Percentiles rank a stretch among this genome's conserved stretches.
Conservation (phyloP, 35 echinoderm and acorn worm genomes). For the Heliocidaris erythrogramma region DNA sequence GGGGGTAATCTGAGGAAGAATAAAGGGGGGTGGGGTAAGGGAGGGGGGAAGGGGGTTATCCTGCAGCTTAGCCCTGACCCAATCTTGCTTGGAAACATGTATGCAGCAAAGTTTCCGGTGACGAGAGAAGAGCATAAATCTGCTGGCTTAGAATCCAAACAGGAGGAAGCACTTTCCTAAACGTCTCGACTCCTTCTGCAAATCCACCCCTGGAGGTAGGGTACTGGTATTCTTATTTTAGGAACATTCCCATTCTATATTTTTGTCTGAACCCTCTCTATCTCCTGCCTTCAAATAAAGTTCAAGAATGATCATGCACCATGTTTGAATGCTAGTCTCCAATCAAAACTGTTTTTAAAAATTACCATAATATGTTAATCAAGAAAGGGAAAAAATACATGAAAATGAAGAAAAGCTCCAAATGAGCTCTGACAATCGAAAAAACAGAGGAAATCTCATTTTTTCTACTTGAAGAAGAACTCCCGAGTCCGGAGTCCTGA, state of each 20-base stretch:
- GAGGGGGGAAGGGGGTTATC: neutral
- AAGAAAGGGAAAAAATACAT: no score
- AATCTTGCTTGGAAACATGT: conserved; percentile 21
- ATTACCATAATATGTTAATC: no score
- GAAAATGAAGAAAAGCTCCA: no score
- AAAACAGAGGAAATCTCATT: no score
- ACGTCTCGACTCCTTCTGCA: neutral
- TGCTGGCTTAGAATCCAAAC: conserved; percentile 22
- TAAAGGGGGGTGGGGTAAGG: neutral
- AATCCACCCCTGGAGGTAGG: neutral
- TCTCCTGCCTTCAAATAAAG: neutral
- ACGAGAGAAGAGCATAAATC: conserved; percentile 35
- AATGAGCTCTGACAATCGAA: no score
- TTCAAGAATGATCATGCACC: neutral
- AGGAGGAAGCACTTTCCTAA: neutral
- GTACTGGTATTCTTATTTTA: neutral
- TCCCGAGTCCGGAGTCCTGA: no score
- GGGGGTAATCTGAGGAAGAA: neutral
- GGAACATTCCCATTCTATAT: neutral
- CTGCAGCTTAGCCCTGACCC: conserved; percentile 3
- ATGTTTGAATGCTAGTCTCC: neutral
- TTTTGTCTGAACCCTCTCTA: neutral
- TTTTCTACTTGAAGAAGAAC: no score
- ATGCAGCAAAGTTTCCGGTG: conserved; percentile 35
- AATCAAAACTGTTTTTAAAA: no score